Conservation (phyloP, 2,888 invertebrate species). For the Phaonia tiefii region DNA sequence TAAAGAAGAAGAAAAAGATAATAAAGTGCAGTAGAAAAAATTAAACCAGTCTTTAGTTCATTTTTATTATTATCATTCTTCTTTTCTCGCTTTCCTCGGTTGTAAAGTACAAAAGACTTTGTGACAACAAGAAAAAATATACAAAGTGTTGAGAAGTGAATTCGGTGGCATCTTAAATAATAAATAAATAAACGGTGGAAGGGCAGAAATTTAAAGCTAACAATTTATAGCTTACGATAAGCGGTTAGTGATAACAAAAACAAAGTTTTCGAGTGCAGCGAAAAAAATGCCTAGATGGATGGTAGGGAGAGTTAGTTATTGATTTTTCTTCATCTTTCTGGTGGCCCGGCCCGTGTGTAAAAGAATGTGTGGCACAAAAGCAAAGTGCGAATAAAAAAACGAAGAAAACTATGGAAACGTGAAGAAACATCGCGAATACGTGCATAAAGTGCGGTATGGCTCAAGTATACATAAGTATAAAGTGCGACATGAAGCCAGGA, state of each 20-base stretch:
- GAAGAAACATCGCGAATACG: too few species aligned
- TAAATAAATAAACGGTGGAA: too few species aligned
- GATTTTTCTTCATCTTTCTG: too few species aligned
- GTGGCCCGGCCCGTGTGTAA: neutral
- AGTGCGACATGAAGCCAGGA: too few species aligned
- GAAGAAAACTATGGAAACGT: neutral
- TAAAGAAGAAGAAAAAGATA: neutral
- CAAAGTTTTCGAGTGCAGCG: neutral
- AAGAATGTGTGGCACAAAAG: too few species aligned
- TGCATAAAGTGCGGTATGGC: too few species aligned
- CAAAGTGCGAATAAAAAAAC: neutral
- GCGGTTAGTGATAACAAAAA: neutral
- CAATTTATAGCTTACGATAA: neutral
- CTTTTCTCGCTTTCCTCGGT: constrained; percentile 9
- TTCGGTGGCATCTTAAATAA: too few species aligned
- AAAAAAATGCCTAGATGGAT: neutral
- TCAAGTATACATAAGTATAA: too few species aligned
- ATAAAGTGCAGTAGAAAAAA: constrained; percentile 47
- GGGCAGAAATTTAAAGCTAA: neutral
- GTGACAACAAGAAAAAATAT: too few species aligned
- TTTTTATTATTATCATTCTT: constrained; percentile 32
- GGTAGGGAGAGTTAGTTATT: too few species aligned
- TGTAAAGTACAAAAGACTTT: too few species aligned
- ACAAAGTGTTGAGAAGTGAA: too few species aligned
- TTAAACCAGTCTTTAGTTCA: neutral